phyloP scores from a whole-genome alignment of 2,888 invertebrate genomes.

The Sarcophaga rosellei region DNA sequence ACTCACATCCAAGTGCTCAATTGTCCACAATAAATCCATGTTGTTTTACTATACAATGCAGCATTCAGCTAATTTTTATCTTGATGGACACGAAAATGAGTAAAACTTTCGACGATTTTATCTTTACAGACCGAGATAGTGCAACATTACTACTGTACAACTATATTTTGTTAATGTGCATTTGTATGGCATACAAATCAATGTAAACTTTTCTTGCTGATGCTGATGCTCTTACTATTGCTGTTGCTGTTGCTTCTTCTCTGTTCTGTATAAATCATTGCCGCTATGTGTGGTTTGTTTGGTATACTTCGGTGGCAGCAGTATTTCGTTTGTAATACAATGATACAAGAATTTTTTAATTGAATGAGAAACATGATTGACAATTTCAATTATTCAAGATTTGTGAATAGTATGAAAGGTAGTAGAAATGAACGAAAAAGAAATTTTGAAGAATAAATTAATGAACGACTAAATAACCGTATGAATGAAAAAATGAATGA shows the following conservation, averaged over 20 bases:
- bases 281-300: constrained; percentile 18
- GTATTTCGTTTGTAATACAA: constrained; percentile 23
- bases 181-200: neutral
- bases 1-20: no score
- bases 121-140: neutral
- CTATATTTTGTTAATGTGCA: neutral
- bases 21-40: no score
- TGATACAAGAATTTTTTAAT: constrained; percentile 47
- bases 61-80: no score
- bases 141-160: neutral
- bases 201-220: neutral
- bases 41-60: no score
- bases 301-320: constrained; percentile 16
- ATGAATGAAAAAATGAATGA: constrained; percentile 5
- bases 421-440: neutral
- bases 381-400: constrained; percentile 63
- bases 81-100: no score
- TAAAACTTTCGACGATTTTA: neutral
- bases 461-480: neutral
- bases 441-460: neutral
- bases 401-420: neutral
- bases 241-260: neutral
- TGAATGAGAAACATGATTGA: constrained; percentile 63
- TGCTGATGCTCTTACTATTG: neutral
- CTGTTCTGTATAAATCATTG: constrained; percentile 26